These are phyloP conservation scores for Nemotelus pantherinus DNA, from an alignment of 2,888 invertebrate species.

Conservation along the genomic window DNA sequence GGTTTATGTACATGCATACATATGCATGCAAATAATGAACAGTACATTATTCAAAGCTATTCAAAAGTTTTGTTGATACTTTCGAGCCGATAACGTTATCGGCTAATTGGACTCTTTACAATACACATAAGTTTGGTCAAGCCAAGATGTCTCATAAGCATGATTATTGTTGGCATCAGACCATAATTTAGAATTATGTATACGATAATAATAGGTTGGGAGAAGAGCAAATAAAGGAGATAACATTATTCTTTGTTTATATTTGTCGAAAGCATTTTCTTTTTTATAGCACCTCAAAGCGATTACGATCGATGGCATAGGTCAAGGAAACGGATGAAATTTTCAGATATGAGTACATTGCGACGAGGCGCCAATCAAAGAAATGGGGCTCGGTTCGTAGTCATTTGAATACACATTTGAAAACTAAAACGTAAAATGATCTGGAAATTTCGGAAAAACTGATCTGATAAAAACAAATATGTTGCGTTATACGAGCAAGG, in stretches of 20 bases:
- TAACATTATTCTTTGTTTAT: constrained; percentile 31
- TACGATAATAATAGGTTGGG: not conserved
- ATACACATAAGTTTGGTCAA: not conserved
- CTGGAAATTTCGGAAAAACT: too few relatives aligned
- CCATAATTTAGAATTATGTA: constrained; percentile 7
- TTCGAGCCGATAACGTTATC: constrained; percentile 7
- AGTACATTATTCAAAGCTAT: not conserved
- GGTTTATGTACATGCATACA: not conserved
- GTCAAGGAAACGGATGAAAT: constrained; percentile 13
- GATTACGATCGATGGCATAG: not conserved
- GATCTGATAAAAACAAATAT: too few relatives aligned
- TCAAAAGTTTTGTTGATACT: not conserved
- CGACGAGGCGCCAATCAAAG: not conserved
- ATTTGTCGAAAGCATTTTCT: constrained; percentile 16
- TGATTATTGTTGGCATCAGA: not conserved
- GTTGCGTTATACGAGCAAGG: too few relatives aligned
- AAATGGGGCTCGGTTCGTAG: too few relatives aligned
- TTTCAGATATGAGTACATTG: constrained; percentile 14
- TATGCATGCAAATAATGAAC: not conserved
- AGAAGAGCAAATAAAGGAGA: not conserved
- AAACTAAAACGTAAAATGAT: too few relatives aligned
- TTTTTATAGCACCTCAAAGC: constrained; percentile 15
- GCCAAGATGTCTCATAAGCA: constrained; percentile 19
- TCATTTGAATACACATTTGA: too few relatives aligned
- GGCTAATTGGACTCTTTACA: not conserved